phyloP scores from a whole-genome alignment of 2,797 vertebrate species.

The Odontamblyopus lacepedii region DNA sequence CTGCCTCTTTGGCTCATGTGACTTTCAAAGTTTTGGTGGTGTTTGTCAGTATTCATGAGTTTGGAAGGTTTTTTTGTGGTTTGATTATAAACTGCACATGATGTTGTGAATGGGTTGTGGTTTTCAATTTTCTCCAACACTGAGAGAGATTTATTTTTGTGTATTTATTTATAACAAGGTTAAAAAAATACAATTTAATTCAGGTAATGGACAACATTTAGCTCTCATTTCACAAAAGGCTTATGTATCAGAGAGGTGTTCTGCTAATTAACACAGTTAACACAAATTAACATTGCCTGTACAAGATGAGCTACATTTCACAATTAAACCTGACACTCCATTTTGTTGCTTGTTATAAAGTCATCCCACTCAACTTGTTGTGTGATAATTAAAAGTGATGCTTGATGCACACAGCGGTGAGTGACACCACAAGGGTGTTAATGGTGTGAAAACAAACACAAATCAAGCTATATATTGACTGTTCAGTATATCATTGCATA shows the following conservation, averaged over 20 bases:
- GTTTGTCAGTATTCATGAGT: slow-evolving; percentile 28
- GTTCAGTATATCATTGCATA: neutral
- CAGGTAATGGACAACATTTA: neutral
- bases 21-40: slow-evolving; percentile 72
- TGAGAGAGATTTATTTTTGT: neutral
- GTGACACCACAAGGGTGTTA: slow-evolving; percentile 8
- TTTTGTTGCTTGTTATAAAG: neutral
- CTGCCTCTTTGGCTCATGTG: slow-evolving; percentile 53
- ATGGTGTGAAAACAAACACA: neutral
- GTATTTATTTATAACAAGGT: neutral
- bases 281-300: neutral
- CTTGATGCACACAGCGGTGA: neutral
- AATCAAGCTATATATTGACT: neutral
- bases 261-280: slow-evolving; percentile 3
- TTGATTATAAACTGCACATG: neutral
- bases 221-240: neutral
- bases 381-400: neutral
- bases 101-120: neutral
- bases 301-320: neutral
- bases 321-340: slow-evolving; percentile 3
- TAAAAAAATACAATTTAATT: neutral
- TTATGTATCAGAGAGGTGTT: neutral
- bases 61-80: neutral
- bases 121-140: neutral
- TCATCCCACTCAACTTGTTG: neutral